Evolutionary conservation across 2,113 vertebrate species (phyloP).

Genomic region (Trochalopteron elliotii): DNA sequence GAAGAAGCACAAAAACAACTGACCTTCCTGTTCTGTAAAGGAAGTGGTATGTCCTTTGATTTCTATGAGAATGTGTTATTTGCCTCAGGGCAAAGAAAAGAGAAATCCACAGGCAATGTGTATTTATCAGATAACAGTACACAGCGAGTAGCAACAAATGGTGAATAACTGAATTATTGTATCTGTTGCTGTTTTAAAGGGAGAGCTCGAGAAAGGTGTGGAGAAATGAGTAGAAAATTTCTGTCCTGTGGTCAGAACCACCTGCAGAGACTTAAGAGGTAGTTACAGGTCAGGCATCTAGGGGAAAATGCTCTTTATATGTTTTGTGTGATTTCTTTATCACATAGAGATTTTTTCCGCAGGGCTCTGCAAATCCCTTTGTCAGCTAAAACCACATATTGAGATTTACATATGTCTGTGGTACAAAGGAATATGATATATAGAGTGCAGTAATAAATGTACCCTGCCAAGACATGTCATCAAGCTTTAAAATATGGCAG

Average conservation of each 20-base stretch:
- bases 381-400: neutral
- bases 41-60: neutral
- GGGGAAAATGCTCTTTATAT: neutral
- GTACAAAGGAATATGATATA: neutral
- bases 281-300: neutral
- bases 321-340: neutral
- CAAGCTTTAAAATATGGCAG: neutral
- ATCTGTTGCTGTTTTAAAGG: neutral
- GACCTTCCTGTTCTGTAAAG: neutral
- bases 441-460: neutral
- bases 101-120: neutral
- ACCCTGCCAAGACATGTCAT: neutral
- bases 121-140: neutral
- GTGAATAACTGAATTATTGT: neutral
- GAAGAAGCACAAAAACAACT: neutral
- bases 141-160: neutral
- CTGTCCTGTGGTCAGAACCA: neutral
- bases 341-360: neutral
- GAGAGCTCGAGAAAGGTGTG: neutral
- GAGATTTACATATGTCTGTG: neutral
- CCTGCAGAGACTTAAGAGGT: neutral
- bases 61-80: neutral
- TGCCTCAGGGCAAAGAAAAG: neutral
- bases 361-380: neutral
- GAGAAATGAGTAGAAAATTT: neutral